These are phyloP conservation scores for Lasioglossum pauxillum DNA, from an alignment of 2,888 invertebrate species.

Conservation along the genomic window DNA sequence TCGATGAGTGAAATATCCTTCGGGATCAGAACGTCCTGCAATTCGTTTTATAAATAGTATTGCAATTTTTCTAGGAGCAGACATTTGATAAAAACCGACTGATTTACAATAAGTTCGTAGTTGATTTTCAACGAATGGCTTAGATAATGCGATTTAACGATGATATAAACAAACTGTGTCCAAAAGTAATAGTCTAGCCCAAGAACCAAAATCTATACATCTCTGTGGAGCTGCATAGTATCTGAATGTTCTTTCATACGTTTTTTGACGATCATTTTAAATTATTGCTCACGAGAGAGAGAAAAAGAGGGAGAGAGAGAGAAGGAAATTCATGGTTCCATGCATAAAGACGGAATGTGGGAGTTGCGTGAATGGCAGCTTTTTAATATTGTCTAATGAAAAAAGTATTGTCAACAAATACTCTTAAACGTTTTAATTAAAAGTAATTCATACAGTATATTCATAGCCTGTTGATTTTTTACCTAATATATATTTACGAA, in stretches of 20 bases:
- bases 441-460: constrained; percentile 74
- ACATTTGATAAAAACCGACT: constrained; percentile 71
- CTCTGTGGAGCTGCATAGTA: constrained; percentile 53
- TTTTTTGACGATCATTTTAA: constrained; percentile 64
- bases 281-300: constrained; percentile 58
- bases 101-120: constrained; percentile 76
- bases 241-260: constrained; percentile 53
- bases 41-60: constrained; percentile 64
- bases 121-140: constrained; percentile 72
- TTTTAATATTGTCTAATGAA: constrained; percentile 77
- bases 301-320: no score
- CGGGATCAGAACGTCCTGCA: constrained; percentile 59
- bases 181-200: constrained; percentile 52
- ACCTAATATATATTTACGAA: constrained; percentile 39
- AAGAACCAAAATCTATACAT: constrained; percentile 55
- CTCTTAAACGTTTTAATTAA: constrained; percentile 81
- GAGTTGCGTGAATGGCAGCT: constrained; percentile 72
- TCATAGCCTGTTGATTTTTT: constrained; percentile 45
- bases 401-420: constrained; percentile 79
- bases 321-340: constrained; percentile 43
- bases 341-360: constrained; percentile 52
- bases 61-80: constrained; percentile 60
- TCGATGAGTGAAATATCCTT: constrained; percentile 31
- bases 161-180: constrained; percentile 50
- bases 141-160: constrained; percentile 50